These are phyloP conservation scores for Eilema griseolum DNA, from an alignment of 2,888 invertebrate species.

Conservation along the genomic window DNA sequence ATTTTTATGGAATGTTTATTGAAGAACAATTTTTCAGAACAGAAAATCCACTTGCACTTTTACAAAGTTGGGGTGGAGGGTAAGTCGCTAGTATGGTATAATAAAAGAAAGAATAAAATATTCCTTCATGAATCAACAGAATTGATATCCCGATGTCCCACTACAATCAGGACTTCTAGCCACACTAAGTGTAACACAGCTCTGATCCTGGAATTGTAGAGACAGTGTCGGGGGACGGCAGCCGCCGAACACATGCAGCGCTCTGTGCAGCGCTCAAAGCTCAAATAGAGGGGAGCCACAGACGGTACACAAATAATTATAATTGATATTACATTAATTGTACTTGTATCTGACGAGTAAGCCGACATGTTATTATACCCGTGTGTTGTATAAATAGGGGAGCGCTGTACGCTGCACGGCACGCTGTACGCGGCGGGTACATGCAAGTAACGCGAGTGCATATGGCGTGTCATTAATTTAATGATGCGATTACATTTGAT, in stretches of 20 bases:
- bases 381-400: constrained; percentile 9
- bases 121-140: no score
- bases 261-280: not conserved
- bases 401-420: not conserved
- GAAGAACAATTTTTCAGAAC: not conserved
- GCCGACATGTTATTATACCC: constrained; percentile 4
- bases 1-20: not conserved
- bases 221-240: not conserved
- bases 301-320: constrained; percentile 15
- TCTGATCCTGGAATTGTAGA: not conserved
- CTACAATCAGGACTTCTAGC: not conserved
- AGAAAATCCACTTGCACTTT: no score
- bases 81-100: no score
- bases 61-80: no score
- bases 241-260: constrained; percentile 1
- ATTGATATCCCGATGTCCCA: not conserved
- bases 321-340: constrained; percentile 21
- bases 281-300: constrained; percentile 8
- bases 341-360: constrained; percentile 14
- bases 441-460: constrained; percentile 7
- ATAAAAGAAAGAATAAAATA: no score
- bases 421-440: not conserved
- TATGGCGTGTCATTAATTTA: constrained; percentile 13
- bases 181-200: constrained; percentile 7
- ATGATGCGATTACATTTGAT: not conserved